Percentiles rank a stretch among this genome's conserved stretches.
Evolutionary conservation across 2,113 vertebrate genomes (phyloP).

Genomic region (Gadus chalcogrammus): DNA sequence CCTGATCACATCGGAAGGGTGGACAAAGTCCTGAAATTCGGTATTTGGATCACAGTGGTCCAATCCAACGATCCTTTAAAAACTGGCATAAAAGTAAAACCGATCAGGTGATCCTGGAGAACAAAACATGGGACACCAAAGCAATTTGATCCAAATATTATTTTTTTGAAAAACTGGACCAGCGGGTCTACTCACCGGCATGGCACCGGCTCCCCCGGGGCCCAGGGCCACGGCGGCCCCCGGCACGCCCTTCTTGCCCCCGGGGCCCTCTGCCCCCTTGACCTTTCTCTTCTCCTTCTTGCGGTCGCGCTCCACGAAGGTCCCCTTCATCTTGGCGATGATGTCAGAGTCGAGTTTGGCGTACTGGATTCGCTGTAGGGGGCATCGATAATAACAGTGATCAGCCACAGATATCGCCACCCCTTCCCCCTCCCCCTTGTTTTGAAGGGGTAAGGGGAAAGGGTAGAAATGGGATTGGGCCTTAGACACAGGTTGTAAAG

Average conservation of each 20-base stretch:
- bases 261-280: conserved; percentile 68
- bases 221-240: conserved; percentile 70
- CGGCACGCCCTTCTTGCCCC: conserved; percentile 74
- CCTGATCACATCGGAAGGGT: no score
- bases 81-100: no score
- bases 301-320: conserved; percentile 86
- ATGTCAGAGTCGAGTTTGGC: conserved; percentile 86
- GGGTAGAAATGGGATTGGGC: no score
- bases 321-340: conserved; percentile 93
- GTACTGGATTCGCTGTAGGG: conserved; percentile 83
- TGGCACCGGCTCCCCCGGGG: conserved; percentile 71
- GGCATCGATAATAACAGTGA: not conserved
- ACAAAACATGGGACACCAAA: not conserved
- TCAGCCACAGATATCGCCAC: not conserved
- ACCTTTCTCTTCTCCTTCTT: conserved; percentile 86
- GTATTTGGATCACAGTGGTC: no score
- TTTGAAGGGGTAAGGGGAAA: no score
- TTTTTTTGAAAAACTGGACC: no score
- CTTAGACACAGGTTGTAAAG: no score
- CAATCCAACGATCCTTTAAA: no score
- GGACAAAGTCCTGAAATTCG: no score
- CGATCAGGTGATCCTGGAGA: not conserved
- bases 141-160: no score
- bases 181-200: conserved; percentile 72
- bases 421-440: no score